Conservation (phyloP, 1,140 invertebrate species). For the Trichonephila clavata region DNA sequence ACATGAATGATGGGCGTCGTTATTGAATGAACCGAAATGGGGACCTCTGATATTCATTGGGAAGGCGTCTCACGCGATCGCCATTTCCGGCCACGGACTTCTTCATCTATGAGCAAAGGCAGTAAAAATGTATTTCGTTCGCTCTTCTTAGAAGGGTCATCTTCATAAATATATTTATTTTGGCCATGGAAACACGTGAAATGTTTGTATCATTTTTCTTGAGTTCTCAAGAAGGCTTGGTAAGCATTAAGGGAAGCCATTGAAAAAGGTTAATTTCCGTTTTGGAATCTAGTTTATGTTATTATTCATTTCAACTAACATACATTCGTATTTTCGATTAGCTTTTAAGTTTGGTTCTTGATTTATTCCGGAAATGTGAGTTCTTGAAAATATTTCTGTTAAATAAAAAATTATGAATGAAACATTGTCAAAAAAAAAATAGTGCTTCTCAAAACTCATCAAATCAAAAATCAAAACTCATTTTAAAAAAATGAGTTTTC, state of each 20-base stretch:
- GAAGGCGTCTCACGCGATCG: conserved; percentile 11
- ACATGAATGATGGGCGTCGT: conserved; percentile 57
- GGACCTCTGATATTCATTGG: conserved; percentile 54
- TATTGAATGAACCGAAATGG: conserved; percentile 71
- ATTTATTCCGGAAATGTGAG: no score
- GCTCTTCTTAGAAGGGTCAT: background rate
- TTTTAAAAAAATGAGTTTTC: no score
- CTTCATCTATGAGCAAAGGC: background rate
- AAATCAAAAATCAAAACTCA: no score
- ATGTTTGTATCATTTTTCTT: background rate
- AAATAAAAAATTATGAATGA: no score
- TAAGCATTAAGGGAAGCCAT: background rate
- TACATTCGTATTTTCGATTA: no score
- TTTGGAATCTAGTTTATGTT: background rate
- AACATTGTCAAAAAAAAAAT: no score
- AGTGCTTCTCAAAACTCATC: no score
- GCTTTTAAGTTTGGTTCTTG: no score
- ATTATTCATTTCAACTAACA: no score
- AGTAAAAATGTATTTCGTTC: conserved; percentile 7
- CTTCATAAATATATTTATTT: conserved; percentile 29
- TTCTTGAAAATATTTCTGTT: no score
- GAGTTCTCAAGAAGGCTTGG: background rate
- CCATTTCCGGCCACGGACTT: conserved; percentile 52
- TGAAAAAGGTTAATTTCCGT: background rate
- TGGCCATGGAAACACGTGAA: background rate